These are phyloP conservation scores for Saimiri boliviensis DNA, from an alignment of 2,113 vertebrate genomes.

Conservation along the genomic window DNA sequence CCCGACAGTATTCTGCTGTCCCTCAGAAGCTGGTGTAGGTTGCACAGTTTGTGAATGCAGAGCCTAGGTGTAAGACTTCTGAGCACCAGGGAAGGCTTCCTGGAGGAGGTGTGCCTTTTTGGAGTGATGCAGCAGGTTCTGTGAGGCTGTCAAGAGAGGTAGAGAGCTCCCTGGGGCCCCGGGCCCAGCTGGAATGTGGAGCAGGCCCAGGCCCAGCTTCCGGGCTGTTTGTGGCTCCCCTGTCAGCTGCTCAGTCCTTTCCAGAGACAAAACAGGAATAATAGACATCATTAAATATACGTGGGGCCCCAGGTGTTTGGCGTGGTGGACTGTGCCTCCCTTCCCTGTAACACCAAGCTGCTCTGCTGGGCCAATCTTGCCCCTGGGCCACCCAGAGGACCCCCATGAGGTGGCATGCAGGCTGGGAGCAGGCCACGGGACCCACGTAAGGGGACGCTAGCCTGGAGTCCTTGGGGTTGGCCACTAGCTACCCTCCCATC, in stretches of 20 bases:
- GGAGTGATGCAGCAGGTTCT: not conserved
- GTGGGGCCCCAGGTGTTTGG: conserved; percentile 55
- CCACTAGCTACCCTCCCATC: not conserved
- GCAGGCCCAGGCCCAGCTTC: not conserved
- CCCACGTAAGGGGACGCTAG: conserved; percentile 58
- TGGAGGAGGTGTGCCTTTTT: not conserved
- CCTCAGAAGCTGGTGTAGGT: not conserved
- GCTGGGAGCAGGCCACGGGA: not conserved
- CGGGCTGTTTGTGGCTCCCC: not conserved
- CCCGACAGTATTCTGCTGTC: not conserved
- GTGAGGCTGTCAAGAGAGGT: not conserved
- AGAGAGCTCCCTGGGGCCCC: not conserved
- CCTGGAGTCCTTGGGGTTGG: not conserved
- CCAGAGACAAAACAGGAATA: conserved; percentile 75
- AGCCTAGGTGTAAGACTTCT: not conserved
- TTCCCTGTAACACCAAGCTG: not conserved
- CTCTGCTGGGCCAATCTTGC: not conserved
- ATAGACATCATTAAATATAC: conserved; percentile 74
- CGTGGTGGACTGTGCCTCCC: conserved; percentile 46
- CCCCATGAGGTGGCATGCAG: conserved; percentile 51
- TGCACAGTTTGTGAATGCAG: not conserved
- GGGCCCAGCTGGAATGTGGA: not conserved
- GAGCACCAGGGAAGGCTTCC: not conserved
- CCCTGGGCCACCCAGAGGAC: conserved; percentile 20
- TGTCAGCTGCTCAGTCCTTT: conserved; percentile 57